Percentiles rank a stretch among this genome's conserved stretches.
Conservation (phyloP, 2,797 vertebrate species). For the Thripadectes ignobilis region DNA sequence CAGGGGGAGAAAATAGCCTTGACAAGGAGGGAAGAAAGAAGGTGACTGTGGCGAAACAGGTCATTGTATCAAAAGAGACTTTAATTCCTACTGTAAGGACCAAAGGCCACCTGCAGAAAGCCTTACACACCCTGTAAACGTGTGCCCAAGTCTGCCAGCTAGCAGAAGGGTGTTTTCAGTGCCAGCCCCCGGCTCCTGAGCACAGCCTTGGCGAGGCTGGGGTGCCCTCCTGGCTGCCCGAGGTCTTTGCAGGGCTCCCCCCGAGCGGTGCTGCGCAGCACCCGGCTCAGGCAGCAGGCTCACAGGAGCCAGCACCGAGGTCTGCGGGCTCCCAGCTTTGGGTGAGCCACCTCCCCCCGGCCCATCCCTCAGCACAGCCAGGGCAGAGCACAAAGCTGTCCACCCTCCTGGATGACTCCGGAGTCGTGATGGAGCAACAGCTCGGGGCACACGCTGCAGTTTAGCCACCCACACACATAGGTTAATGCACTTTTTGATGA, state of each 20-base stretch:
- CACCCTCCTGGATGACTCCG: slow-evolving; percentile 40
- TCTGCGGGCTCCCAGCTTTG: slow-evolving; percentile 38
- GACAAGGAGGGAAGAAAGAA: not conserved
- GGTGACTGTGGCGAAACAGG: not conserved
- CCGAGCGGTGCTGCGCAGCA: slow-evolving; percentile 41
- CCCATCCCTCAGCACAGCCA: slow-evolving; percentile 32
- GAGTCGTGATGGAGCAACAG: slow-evolving; percentile 40
- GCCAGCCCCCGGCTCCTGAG: slow-evolving; percentile 21
- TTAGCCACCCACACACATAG: slow-evolving; percentile 58
- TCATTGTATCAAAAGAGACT: not conserved
- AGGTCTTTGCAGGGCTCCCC: slow-evolving; percentile 66
- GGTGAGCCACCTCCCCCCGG: slow-evolving; percentile 52
- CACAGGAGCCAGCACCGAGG: slow-evolving; percentile 52
- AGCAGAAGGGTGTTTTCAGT: slow-evolving; percentile 22
- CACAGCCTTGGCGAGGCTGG: slow-evolving; percentile 50
- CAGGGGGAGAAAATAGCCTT: rapidly evolving
- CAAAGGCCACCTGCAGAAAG: slow-evolving; percentile 14
- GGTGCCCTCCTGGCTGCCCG: slow-evolving; percentile 63
- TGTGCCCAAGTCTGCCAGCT: slow-evolving; percentile 17
- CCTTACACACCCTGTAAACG: not conserved
- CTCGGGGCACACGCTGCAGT: slow-evolving; percentile 13
- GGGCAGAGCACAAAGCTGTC: slow-evolving; percentile 43
- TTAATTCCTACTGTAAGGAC: slow-evolving; percentile 14
- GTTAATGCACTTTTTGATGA: slow-evolving; percentile 63
- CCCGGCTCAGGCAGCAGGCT: slow-evolving; percentile 58